A percentile compares a stretch with the other conserved stretches of the same genome.
Conservation (phyloP, 2,797 vertebrate genomes). For the Muscicapa comitata region DNA sequence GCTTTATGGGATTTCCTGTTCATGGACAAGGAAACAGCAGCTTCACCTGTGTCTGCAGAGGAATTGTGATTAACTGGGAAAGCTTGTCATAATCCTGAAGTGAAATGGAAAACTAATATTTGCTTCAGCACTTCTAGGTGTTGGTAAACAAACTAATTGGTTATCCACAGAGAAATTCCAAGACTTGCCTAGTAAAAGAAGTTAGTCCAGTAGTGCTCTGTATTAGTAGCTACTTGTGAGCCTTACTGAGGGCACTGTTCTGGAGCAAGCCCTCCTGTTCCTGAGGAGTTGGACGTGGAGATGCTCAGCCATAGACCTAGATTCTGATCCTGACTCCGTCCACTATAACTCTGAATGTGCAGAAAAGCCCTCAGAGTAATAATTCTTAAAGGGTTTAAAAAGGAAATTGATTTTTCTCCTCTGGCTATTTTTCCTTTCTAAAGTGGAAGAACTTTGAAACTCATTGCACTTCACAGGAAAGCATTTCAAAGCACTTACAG, state of each 20-base stretch:
- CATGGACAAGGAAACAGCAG: neutral
- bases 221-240: neutral
- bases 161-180: neutral
- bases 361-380: neutral
- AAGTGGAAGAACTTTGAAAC: neutral
- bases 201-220: neutral
- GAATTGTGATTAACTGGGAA: neutral
- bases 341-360: neutral
- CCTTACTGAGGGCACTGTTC: neutral
- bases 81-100: neutral
- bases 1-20: slow-evolving; percentile 41
- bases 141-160: neutral
- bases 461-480: neutral
- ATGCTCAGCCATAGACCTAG: neutral
- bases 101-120: neutral
- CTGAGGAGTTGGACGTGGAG: neutral
- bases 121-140: neutral
- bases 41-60: slow-evolving; percentile 18
- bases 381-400: neutral
- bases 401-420: neutral
- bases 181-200: neutral
- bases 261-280: neutral
- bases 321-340: neutral
- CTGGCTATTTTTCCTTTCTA: neutral
- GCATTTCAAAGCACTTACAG: neutral